Percentiles rank a stretch among this genome's conserved stretches.
These are phyloP conservation scores for Zaprionus gabonicus DNA, from an alignment of 1,140 invertebrate species.

Conservation along the genomic window DNA sequence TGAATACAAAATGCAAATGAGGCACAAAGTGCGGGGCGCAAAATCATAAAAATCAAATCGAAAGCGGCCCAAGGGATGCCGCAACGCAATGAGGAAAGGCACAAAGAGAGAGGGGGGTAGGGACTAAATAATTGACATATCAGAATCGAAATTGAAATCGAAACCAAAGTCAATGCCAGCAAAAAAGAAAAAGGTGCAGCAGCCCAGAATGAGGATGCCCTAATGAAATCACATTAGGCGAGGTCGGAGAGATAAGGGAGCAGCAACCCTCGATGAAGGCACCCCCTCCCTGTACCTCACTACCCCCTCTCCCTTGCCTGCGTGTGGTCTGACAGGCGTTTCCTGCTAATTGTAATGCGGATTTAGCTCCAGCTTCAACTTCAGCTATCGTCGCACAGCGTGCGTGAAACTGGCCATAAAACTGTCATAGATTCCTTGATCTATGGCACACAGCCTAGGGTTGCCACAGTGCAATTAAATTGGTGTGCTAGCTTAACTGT, in stretches of 20 bases:
- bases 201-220: not conserved
- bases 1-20: slow-evolving; percentile 82
- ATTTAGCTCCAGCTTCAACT: not conserved
- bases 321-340: slow-evolving; percentile 26
- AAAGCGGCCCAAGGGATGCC: slow-evolving; percentile 33
- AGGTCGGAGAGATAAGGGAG: slow-evolving; percentile 1
- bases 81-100: not conserved
- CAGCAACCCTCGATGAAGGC: not conserved
- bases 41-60: slow-evolving; percentile 81
- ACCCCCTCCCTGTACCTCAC: not conserved
- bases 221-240: slow-evolving; percentile 35
- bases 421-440: slow-evolving; percentile 9
- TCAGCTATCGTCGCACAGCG: slow-evolving; percentile 8
- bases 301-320: not conserved
- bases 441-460: not conserved
- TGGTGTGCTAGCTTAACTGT: too few species aligned
- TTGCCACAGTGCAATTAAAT: not conserved
- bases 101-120: not conserved
- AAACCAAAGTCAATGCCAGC: slow-evolving; percentile 32
- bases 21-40: slow-evolving; percentile 51
- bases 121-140: slow-evolving; percentile 59
- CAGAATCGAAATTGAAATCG: slow-evolving; percentile 56
- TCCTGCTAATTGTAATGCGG: slow-evolving; percentile 58
- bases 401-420: slow-evolving; percentile 28
- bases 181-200: slow-evolving; percentile 31